Evolutionary conservation across 2,113 vertebrate genomes (phyloP).

Genomic region (Regulus satrapa): DNA sequence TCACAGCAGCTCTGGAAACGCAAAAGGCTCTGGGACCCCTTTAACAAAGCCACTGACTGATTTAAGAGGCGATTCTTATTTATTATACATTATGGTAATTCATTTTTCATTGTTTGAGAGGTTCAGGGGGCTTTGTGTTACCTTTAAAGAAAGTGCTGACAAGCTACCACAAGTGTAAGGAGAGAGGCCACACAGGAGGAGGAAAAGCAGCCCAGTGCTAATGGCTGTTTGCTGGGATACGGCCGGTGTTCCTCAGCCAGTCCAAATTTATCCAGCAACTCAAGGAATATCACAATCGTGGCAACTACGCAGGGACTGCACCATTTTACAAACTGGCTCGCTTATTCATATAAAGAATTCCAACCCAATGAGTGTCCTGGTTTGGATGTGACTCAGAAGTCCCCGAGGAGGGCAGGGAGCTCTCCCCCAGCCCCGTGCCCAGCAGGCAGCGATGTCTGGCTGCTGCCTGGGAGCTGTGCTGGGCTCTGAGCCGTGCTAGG

Average conservation of each 20-base stretch:
- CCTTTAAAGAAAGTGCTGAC: conserved; percentile 58
- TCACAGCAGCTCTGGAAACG: background rate
- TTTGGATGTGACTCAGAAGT: background rate
- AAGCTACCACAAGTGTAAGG: conserved; percentile 29
- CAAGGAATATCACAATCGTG: background rate
- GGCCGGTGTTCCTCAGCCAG: background rate
- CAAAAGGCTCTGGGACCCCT: background rate
- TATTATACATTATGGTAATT: conserved; percentile 38
- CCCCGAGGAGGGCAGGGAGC: background rate
- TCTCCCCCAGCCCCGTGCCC: background rate
- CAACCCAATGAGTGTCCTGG: background rate
- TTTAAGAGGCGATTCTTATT: conserved; percentile 52
- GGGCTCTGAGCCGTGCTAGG: background rate
- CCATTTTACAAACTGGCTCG: background rate
- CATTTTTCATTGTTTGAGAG: conserved; percentile 54
- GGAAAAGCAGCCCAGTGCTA: background rate
- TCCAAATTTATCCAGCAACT: conserved; percentile 1
- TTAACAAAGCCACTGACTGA: background rate
- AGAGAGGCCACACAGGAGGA: conserved; percentile 46
- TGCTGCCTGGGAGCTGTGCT: background rate
- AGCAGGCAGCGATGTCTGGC: background rate
- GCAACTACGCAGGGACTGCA: background rate
- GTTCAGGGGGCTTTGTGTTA: conserved; percentile 33
- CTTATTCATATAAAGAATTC: background rate
- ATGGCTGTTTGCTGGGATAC: conserved; percentile 1